Base-by-base conservation (phyloP, 2,113 vertebrate genomes). In the Cavia porcellus region DNA sequence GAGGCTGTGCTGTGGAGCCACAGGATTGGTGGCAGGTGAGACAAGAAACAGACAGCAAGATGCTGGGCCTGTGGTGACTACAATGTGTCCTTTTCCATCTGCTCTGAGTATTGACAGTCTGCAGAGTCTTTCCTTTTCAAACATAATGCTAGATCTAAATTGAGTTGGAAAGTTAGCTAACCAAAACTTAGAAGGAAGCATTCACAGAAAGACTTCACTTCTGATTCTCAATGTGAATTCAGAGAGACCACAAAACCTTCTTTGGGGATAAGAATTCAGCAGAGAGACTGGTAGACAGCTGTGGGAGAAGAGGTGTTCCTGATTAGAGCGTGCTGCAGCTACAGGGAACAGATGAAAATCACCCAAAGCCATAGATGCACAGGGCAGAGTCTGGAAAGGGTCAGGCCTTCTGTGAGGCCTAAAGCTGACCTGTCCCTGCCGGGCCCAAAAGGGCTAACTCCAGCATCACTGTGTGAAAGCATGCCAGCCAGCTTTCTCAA, bases 91-190 rank as follows among this genome's bases (percentile, higher is more conserved):
- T 64, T 85, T 55, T 42, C 62, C 4, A 57, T 75, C 32, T 93
- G 20, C 17, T 84, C 7, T 32, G 20, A 50, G 57, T 25, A 75
- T 13, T 93, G 35, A 8, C 7, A 12, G 24, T 81, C 80, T 72
- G 9, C 4, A 19, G 64, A n/a, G 17, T 14, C 59, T 42, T 89
- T 57, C 45, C 22, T 81, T 89, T 87, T 28, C 70, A 57, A 90
- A 89, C 68, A 93, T 55, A 83, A 59, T 62, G 93, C 91, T 86
- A 94, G 13, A 57, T 75, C 12, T 86, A 88, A 79, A 86, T 64
- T 66, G 45, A 84, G 19, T 38, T 57, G n/a, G 45, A 79, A 86
- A 77, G 11, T 77, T 77, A 55, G 0, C 6, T 61, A 93, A 24
- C 4, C 59, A 28, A 25, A 72, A 90, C 61, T 68, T 80, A 89